Conservation (phyloP, 1,140 invertebrate species). For the Grapholita molesta region DNA sequence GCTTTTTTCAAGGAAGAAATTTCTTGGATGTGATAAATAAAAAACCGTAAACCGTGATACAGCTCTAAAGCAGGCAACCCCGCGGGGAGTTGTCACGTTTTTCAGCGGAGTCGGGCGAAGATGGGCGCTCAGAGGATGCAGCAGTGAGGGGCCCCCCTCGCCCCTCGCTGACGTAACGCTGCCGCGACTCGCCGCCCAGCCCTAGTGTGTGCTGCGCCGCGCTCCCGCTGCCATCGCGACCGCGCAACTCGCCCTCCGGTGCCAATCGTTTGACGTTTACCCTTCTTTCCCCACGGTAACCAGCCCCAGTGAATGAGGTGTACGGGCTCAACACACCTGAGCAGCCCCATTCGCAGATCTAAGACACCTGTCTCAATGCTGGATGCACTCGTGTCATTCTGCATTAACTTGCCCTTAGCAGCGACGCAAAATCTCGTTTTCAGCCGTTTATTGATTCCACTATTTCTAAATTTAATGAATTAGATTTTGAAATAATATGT, state of each 20-base stretch:
- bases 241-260: conserved; percentile 55
- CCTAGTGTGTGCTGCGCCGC: conserved; percentile 76
- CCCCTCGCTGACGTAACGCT: conserved; percentile 75
- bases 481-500: neutral
- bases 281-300: conserved; percentile 55
- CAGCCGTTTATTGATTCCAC: conserved; percentile 14
- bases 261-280: conserved; percentile 70
- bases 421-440: conserved; percentile 53
- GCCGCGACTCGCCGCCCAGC: conserved; percentile 63
- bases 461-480: conserved; percentile 4
- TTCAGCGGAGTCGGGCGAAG: conserved; percentile 54
- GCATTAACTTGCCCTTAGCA: conserved; percentile 54
- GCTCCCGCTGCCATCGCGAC: conserved; percentile 58
- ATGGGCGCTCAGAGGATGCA: conserved; percentile 65
- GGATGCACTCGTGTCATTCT: conserved; percentile 65
- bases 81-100: conserved; percentile 25
- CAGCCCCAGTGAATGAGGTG: conserved; percentile 62
- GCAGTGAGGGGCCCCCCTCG: conserved; percentile 59
- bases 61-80: neutral
- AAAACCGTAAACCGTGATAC: neutral
- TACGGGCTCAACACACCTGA: conserved; percentile 43
- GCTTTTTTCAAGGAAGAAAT: no score
- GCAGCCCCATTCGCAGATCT: neutral
- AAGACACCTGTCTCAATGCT: conserved; percentile 47
- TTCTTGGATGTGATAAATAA: no score